These are phyloP conservation scores for Amphiprion ocellaris DNA, from an alignment of 2,113 vertebrate species.

Conservation along the genomic window DNA sequence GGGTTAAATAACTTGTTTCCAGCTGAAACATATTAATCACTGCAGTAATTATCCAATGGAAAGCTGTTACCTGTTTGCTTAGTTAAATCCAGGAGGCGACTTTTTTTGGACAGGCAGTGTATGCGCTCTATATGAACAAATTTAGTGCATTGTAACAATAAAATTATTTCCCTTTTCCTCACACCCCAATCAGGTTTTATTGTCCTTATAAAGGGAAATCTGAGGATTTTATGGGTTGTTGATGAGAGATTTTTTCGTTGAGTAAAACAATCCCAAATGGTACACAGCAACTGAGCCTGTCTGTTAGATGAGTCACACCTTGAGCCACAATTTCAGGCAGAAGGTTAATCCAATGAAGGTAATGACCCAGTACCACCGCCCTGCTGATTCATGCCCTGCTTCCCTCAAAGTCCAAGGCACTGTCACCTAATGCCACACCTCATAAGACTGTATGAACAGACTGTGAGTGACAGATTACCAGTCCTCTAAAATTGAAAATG, in stretches of 20 bases:
- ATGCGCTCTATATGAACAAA: neutral
- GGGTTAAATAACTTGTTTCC: no score
- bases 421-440: constrained; percentile 10
- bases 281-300: constrained; percentile 1
- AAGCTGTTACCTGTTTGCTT: no score
- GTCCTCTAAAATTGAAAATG: neutral
- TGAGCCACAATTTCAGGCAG: constrained; percentile 25
- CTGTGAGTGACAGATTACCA: neutral
- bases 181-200: neutral
- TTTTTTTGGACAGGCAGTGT: no score
- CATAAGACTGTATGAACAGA: neutral
- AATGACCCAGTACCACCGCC: constrained; percentile 50
- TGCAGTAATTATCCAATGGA: no score
- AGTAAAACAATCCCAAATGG: neutral
- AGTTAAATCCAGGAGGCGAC: no score
- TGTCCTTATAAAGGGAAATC: neutral
- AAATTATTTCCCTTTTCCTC: neutral
- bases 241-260: neutral
- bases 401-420: constrained; percentile 26
- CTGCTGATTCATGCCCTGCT: constrained; percentile 53
- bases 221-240: neutral
- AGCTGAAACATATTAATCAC: no score
- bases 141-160: neutral
- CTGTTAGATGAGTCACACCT: constrained; percentile 51
- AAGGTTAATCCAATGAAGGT: constrained; percentile 44